Base-by-base conservation (phyloP, 2,888 invertebrate genomes). In the Drosophila anceps region DNA sequence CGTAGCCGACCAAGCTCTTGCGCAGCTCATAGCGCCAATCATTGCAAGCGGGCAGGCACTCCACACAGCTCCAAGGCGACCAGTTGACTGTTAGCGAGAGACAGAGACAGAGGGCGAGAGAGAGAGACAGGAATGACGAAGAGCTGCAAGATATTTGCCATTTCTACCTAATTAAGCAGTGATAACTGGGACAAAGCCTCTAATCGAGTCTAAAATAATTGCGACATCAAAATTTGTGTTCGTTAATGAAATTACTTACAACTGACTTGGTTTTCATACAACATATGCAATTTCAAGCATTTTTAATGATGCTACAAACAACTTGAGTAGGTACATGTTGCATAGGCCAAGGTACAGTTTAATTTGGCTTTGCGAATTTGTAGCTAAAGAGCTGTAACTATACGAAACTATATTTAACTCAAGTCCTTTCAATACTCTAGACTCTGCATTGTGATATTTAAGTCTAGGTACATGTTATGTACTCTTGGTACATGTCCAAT, bases 41-140 rank as follows among this genome's bases (percentile, higher is more conserved):
- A 18, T 80, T 81, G 65, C 92, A 92, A 9, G 83, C 33, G 0
- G 92, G 90, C 33, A 88, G 54, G 37, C 92, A 92, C 0, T 82
- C 60, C 0, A n/a, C 43, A 13, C 73, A 92, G 83, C 46, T 69
- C 33, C 61, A 53, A 20, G 71, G 71, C 1, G 74, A 77, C 81
- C 80, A 76, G 55, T 39, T 55, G 35, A 9, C 77, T 76, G 18
- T 15, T 46, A 15, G n/a, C 1, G 0, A 15, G 29, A 15, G 10
- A 31, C 1, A 10, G 10, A 27, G 46, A 27, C 0, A 10, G 43
- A 6, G 43, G 12, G 46, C 8, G n/a, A 9, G 46, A 1, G 44
- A 29, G 1, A 50, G 31, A 35, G 9, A 8, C 15, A 35, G 15
- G 5, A 24, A 13, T 8, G 2, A 50, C 31, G 31, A 12, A 31